Evolutionary conservation across 37 sponge, comb jelly and placozoan genomes (phyloP), one percentile per base, ranked within the genome.

Genomic region (Beroe ovata): DNA sequence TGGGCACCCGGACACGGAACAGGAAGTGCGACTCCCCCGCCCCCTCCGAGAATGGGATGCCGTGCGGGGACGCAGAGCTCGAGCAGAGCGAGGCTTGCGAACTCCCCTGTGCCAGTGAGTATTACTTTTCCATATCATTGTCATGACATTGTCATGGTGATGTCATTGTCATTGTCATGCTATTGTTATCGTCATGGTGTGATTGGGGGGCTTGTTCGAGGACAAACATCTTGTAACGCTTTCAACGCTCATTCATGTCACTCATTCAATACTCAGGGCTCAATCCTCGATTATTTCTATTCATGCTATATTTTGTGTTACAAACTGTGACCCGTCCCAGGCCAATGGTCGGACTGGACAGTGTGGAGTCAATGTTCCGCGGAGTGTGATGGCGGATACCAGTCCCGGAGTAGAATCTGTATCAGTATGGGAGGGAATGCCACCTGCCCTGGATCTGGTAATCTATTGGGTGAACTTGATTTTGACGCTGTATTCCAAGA

Each of bases 381-480:
- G 0, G 58, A 77, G 39, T 77, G 84, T 22, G 58, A 36, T 20
- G 84, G 84, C 21, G 84, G 84, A 14, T 77, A 41, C 84, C 84
- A 77, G 84, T 42, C 84, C 47, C 16, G 84, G 84, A 42, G 11
- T 58, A 77, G 84, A 26, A 21, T 42, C 11, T 77, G 84, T 42
- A 42, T 77, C 58, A 77, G 36, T 20, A 29, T 32, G 84, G 84
- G 84, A 35, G n/a, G n/a, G 58, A 77, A 77, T 58, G n/a, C n/a
- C 6, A 77, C 84, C 38, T 77, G 84, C 38, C 35, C 84, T 40
- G 84, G 38, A 36, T n/a, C 84, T n/a, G 84, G 84, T 77, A 40
- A n/a, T 42, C n/a, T n/a, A n/a, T 77, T 66, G 69, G 1, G 11
- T 16, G 11, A 6, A 47, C 11, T 47, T 47, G 6, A 47, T 47